Evolutionary conservation across 1,140 invertebrate genomes (phyloP).

Genomic region (Himalopsyche phryganea): DNA sequence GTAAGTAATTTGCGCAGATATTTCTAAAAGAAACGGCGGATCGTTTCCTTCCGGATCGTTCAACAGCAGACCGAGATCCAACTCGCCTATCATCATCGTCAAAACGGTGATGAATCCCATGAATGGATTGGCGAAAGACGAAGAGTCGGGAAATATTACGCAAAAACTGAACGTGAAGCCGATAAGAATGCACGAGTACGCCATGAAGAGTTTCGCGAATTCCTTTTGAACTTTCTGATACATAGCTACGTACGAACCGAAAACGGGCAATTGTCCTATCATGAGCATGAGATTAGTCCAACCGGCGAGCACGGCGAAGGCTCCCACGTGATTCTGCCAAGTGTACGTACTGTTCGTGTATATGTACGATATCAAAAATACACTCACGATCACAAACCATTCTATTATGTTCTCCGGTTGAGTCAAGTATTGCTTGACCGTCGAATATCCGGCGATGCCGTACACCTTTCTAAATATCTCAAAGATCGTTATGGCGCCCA

Average conservation of each 20-base stretch:
- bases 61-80: slow-evolving; percentile 66
- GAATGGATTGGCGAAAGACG: slow-evolving; percentile 73
- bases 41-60: slow-evolving; percentile 62
- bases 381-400: slow-evolving; percentile 78
- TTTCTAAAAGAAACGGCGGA: slow-evolving; percentile 59
- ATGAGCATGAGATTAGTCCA: slow-evolving; percentile 87
- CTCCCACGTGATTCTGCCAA: slow-evolving; percentile 80
- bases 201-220: slow-evolving; percentile 77
- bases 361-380: slow-evolving; percentile 75
- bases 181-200: slow-evolving; percentile 78
- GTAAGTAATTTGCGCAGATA: slow-evolving; percentile 71
- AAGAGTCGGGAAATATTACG: slow-evolving; percentile 77
- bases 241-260: slow-evolving; percentile 85
- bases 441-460: slow-evolving; percentile 71
- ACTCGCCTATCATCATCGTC: slow-evolving; percentile 88
- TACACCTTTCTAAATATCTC: slow-evolving; percentile 75
- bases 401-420: slow-evolving; percentile 81
- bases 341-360: slow-evolving; percentile 71
- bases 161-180: slow-evolving; percentile 85
- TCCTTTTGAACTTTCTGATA: slow-evolving; percentile 81
- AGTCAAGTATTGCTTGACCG: slow-evolving; percentile 72
- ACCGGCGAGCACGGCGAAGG: slow-evolving; percentile 76
- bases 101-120: slow-evolving; percentile 77
- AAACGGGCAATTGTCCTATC: slow-evolving; percentile 79
- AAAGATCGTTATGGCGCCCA: slow-evolving; percentile 68